Percentiles rank a stretch among this genome's conserved stretches.
Conservation (phyloP, 2,888 invertebrate genomes). For the Agyllia agylla region DNA sequence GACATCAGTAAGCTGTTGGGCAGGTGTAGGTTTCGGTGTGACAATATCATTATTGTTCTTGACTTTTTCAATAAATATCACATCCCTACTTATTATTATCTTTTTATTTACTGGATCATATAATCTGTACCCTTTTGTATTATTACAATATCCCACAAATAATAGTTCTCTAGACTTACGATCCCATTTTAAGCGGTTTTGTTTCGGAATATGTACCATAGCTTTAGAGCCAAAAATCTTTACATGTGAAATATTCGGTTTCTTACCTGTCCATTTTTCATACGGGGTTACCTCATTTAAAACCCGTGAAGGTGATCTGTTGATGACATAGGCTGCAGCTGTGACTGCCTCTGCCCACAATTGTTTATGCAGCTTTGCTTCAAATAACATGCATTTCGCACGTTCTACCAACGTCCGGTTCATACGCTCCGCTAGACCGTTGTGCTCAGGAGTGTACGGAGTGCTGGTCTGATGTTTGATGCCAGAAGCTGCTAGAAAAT, state of each 20-base stretch:
- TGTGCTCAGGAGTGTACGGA: constrained; percentile 80
- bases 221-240: constrained; percentile 82
- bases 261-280: constrained; percentile 81
- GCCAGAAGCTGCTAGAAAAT: constrained; percentile 55
- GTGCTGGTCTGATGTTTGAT: constrained; percentile 77
- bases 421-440: constrained; percentile 80
- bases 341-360: constrained; percentile 81
- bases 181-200: constrained; percentile 81
- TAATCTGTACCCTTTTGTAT: constrained; percentile 68
- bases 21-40: too few relatives aligned
- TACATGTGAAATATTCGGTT: constrained; percentile 80
- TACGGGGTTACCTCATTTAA: constrained; percentile 78
- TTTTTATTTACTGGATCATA: constrained; percentile 33
- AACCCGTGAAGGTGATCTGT: constrained; percentile 44
- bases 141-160: constrained; percentile 80
- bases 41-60: too few relatives aligned
- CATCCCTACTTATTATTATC: constrained; percentile 17
- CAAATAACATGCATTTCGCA: constrained; percentile 57
- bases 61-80: constrained; percentile 27
- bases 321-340: constrained; percentile 63
- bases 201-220: constrained; percentile 81
- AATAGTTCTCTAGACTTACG: constrained; percentile 74
- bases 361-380: constrained; percentile 36
- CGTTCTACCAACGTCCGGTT: constrained; percentile 68
- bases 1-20: too few relatives aligned